Evolutionary conservation across 2,113 vertebrate genomes (phyloP), one percentile per base, ranked within the genome.

Genomic region (Cephalophus harveyi): DNA sequence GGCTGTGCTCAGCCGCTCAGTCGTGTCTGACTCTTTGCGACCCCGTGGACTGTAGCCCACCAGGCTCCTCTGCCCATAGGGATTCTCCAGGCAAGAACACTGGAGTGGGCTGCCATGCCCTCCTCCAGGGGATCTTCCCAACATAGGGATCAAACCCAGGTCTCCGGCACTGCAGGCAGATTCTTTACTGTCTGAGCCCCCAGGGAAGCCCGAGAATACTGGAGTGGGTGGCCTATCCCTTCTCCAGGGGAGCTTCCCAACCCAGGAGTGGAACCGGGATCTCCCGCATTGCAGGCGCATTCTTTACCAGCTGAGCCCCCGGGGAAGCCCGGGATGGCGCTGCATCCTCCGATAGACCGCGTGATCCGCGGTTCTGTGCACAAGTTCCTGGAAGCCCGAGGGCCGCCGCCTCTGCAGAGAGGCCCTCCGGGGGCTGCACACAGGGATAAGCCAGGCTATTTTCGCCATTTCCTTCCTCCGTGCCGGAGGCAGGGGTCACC

Each of bases 401-500:
- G 16, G 30, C 84, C 16, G 2, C 64, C 2, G 59, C 43, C 59
- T 50, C 54, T 36, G 50, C n/a, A 97, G 86, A 97, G 40, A 84
- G 83, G 52, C 71, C 74, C 27, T 40, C 52, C 3, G 0, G 23
- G 28, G 46, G 81, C 94, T 89, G 92, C 9, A 4, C 21, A 5
- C 0, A 3, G 25, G 83, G 98, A 97, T 97, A 98, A 98, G 85
- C 62, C 81, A 33, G 74, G 64, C 98, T 94, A 85, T 97, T 97
- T 95, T 76, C 85, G 87, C 82, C 76, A 60, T 9, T 98, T 97
- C 98, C 98, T 97, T 97, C 98, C 97, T 90, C 33, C 40, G n/a
- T n/a, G 3, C 27, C 25, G 64, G 8, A 2, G 12, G 40, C 64
- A 30, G 36, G 2, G 2, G 74, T 74, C 55, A 25, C 52, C 40